A percentile compares a stretch with the other conserved stretches of the same genome.
Evolutionary conservation across 2,113 vertebrate species (phyloP).

Genomic region (Peromyscus polionotus): DNA sequence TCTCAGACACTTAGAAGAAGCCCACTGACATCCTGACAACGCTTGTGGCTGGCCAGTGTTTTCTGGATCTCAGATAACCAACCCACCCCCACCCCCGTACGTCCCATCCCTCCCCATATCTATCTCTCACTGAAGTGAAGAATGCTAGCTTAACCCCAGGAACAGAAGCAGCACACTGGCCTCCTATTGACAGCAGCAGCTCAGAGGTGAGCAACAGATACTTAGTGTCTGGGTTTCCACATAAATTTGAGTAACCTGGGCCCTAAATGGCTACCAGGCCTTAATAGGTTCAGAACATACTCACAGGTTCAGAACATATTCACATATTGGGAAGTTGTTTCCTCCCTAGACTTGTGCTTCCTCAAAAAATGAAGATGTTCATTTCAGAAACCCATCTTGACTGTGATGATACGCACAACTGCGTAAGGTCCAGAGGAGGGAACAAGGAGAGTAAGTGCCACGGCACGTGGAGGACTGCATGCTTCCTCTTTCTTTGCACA

Average conservation of each 20-base stretch:
- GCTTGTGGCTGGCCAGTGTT: neutral
- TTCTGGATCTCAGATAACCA: neutral
- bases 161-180: slow-evolving; percentile 37
- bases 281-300: neutral
- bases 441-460: neutral
- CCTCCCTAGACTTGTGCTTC: slow-evolving; percentile 40
- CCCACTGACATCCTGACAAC: neutral
- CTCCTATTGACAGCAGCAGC: neutral
- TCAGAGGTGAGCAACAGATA: neutral
- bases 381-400: slow-evolving; percentile 33
- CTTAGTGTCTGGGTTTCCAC: neutral
- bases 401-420: neutral
- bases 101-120: neutral
- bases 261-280: neutral
- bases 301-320: neutral
- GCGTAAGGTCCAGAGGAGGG: neutral
- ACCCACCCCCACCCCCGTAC: neutral
- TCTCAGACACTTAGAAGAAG: slow-evolving; percentile 10
- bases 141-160: neutral
- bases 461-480: neutral
- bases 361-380: slow-evolving; percentile 41
- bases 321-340: slow-evolving; percentile 19
- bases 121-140: neutral
- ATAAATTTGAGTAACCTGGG: neutral
- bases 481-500: slow-evolving; percentile 67